Conservation (phyloP, 2,888 invertebrate species). For the Taphrorychus bicolor region DNA sequence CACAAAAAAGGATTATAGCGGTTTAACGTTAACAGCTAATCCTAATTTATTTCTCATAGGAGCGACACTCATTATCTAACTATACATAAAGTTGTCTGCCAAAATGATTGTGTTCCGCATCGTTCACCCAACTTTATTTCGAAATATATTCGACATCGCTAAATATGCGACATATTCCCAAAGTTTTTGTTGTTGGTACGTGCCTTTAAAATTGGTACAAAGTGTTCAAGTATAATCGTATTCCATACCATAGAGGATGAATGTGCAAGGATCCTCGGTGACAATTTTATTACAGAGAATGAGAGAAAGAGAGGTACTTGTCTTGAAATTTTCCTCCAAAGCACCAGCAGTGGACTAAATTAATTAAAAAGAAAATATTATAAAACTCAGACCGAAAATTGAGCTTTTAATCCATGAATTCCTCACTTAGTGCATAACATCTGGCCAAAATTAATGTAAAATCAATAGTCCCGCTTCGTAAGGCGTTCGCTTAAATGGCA, state of each 20-base stretch:
- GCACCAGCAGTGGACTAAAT: not conserved
- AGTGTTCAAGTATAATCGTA: no score
- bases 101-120: not conserved
- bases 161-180: no score
- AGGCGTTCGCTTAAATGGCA: slow-evolving; percentile 33
- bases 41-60: slow-evolving; percentile 7
- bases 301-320: not conserved
- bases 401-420: slow-evolving; percentile 29
- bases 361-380: slow-evolving; percentile 1
- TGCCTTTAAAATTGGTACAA: no score
- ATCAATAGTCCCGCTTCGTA: slow-evolving; percentile 31
- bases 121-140: not conserved
- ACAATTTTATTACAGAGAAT: no score
- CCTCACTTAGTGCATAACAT: slow-evolving; percentile 35
- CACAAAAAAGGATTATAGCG: slow-evolving; percentile 7
- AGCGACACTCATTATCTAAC: not conserved
- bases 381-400: slow-evolving; percentile 16
- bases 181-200: no score
- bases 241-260: no score
- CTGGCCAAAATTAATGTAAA: slow-evolving; percentile 38
- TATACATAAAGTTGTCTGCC: slow-evolving; percentile 1
- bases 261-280: no score
- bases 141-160: not conserved
- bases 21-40: slow-evolving; percentile 7
- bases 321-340: not conserved